These are phyloP conservation scores for Vombatus ursinus DNA, from an alignment of 2,113 vertebrate genomes.

Conservation along the genomic window DNA sequence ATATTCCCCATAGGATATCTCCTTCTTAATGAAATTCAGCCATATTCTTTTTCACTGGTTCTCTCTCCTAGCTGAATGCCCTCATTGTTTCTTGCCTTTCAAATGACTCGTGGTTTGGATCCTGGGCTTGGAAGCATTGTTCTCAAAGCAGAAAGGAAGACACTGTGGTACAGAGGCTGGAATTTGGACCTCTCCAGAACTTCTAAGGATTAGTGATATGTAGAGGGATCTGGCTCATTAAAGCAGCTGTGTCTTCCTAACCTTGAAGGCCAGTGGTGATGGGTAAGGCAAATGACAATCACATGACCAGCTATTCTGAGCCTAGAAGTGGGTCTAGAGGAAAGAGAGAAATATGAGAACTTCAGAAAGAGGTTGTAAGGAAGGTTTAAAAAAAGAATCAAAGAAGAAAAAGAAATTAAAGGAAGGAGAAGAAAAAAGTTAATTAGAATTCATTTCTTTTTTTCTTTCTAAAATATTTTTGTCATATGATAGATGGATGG, in stretches of 20 bases:
- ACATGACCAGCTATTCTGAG: conserved; percentile 49
- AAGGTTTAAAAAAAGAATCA: conserved; percentile 52
- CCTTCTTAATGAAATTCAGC: conserved; percentile 42
- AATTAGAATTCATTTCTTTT: conserved; percentile 62
- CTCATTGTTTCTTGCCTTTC: conserved; percentile 14
- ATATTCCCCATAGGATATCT: conserved; percentile 45
- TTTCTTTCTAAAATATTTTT: not conserved
- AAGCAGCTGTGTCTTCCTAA: not conserved
- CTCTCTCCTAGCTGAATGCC: conserved; percentile 1
- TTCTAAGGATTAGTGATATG: not conserved
- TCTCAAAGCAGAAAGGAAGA: conserved; percentile 32
- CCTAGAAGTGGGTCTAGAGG: conserved; percentile 24
- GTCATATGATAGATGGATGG: not conserved
- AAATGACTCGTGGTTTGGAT: conserved; percentile 23
- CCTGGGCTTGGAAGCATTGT: conserved; percentile 11
- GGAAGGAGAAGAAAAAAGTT: conserved; percentile 39
- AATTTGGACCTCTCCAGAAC: conserved; percentile 19
- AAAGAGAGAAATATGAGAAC: conserved; percentile 1
- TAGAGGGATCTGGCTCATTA: not conserved
- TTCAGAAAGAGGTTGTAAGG: conserved; percentile 38
- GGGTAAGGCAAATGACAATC: conserved; percentile 51
- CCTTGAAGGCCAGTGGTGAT: not conserved
- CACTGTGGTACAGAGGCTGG: not conserved
- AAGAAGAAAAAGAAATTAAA: conserved; percentile 57
- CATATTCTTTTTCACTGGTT: conserved; percentile 27